Evolutionary conservation across 2,113 vertebrate genomes (phyloP).

Genomic region (Fregata magnificens): DNA sequence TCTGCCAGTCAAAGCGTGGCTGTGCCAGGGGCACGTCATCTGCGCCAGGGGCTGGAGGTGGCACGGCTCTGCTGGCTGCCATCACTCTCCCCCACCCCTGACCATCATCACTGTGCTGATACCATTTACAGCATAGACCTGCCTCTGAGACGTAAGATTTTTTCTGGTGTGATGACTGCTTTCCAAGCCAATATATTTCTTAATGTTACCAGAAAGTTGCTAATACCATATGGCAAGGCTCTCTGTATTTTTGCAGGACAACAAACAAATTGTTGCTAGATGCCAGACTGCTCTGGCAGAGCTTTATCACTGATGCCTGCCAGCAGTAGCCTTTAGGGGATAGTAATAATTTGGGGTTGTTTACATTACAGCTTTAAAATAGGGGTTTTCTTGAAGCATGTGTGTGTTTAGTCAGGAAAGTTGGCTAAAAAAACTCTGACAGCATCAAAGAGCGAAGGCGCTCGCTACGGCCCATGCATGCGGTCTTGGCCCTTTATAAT

Average conservation of each 20-base stretch:
- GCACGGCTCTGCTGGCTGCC: neutral
- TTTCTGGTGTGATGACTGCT: conserved; percentile 34
- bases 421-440: neutral
- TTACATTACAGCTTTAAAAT: conserved; percentile 57
- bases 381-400: conserved; percentile 23
- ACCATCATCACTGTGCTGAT: neutral
- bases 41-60: neutral
- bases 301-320: conserved; percentile 50
- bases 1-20: neutral
- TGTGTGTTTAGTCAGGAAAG: conserved; percentile 28
- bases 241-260: conserved; percentile 64
- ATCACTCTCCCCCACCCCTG: neutral
- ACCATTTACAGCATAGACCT: neutral
- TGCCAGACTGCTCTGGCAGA: conserved; percentile 67
- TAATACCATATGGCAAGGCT: conserved; percentile 64
- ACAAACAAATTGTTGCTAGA: conserved; percentile 67
- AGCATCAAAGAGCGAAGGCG: neutral
- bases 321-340: conserved; percentile 62
- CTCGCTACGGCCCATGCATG: neutral
- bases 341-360: conserved; percentile 49
- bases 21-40: neutral
- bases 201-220: conserved; percentile 66
- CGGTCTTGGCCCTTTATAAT: neutral
- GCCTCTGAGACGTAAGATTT: neutral
- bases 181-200: conserved; percentile 62